Percentiles rank a stretch among this genome's conserved stretches.
These are phyloP conservation scores for Dysidea cf. avara DNA, from an alignment of 37 sponge, comb jelly and placozoan genomes.

Conservation along the genomic window DNA sequence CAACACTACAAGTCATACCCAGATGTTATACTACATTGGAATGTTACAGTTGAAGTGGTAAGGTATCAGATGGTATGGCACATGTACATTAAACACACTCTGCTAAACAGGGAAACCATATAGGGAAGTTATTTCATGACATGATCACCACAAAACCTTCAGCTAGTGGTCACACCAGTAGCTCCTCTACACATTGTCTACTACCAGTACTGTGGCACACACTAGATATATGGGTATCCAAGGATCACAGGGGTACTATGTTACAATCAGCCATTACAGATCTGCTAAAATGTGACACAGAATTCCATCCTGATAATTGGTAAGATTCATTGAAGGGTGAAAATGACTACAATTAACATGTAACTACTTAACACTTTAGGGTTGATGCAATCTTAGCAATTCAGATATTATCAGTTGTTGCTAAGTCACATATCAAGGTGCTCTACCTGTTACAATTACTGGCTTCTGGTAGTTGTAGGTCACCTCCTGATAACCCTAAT, in stretches of 20 bases:
- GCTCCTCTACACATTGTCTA: no score
- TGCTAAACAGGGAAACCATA: no score
- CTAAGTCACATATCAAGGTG: conserved; percentile 29
- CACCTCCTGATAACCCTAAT: no score
- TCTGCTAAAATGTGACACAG: conserved; percentile 34
- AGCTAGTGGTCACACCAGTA: no score
- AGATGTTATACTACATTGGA: conserved; percentile 70
- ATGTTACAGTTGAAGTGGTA: conserved; percentile 60
- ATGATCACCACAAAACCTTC: no score
- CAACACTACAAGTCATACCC: conserved; percentile 54
- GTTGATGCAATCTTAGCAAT: conserved; percentile 65
- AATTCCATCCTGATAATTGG: conserved; percentile 41
- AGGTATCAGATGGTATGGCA: no score
- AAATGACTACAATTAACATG: background rate
- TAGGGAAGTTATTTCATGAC: no score
- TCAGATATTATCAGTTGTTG: conserved; percentile 51
- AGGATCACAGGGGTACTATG: conserved; percentile 1
- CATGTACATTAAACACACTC: no score
- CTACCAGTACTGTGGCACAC: conserved; percentile 68
- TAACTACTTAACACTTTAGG: conserved; percentile 19
- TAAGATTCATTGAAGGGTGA: background rate
- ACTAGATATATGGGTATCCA: conserved; percentile 68
- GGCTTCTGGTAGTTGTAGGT: conserved; percentile 11
- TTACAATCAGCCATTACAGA: conserved; percentile 44
- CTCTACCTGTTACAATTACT: conserved; percentile 60